Percentiles rank a stretch among this genome's conserved stretches.
Evolutionary conservation across 2,113 vertebrate genomes (phyloP).

Genomic region (Anser cygnoides): DNA sequence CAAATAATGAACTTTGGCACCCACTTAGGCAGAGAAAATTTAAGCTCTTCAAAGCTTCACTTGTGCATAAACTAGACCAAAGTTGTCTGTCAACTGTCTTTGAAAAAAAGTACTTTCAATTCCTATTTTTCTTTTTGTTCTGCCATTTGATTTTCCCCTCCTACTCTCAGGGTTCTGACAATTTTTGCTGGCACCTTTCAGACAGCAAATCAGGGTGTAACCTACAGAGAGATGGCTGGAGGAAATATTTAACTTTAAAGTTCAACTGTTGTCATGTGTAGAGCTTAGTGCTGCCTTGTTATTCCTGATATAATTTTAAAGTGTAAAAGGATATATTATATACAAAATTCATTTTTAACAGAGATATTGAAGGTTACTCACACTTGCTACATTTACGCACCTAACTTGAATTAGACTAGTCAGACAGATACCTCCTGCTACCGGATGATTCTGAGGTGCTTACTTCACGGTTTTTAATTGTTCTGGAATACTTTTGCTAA

Average conservation of each 20-base stretch:
- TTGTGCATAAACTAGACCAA: slow-evolving; percentile 54
- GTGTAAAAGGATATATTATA: not conserved
- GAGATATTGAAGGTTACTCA: not conserved
- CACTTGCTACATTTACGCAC: not conserved
- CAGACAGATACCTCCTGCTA: not conserved
- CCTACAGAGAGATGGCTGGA: not conserved
- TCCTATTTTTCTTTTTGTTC: not conserved
- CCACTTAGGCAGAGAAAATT: slow-evolving; percentile 48
- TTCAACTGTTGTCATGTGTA: not conserved
- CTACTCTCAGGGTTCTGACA: slow-evolving; percentile 38
- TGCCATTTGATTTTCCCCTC: not conserved
- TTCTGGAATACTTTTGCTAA: not conserved
- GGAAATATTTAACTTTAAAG: slow-evolving; percentile 43
- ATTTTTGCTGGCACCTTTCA: not conserved
- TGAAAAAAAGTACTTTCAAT: slow-evolving; percentile 26
- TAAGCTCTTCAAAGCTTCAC: slow-evolving; percentile 49
- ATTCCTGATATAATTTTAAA: not conserved
- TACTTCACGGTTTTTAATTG: not conserved
- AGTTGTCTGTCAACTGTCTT: slow-evolving; percentile 54
- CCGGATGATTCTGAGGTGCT: not conserved
- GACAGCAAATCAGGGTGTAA: not conserved
- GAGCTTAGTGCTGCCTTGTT: not conserved
- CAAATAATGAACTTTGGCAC: slow-evolving; percentile 51
- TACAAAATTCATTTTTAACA: not conserved
- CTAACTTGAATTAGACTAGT: not conserved